These are phyloP conservation scores for Malurus leucopterus DNA, from an alignment of 2,797 vertebrate species.

Conservation along the genomic window DNA sequence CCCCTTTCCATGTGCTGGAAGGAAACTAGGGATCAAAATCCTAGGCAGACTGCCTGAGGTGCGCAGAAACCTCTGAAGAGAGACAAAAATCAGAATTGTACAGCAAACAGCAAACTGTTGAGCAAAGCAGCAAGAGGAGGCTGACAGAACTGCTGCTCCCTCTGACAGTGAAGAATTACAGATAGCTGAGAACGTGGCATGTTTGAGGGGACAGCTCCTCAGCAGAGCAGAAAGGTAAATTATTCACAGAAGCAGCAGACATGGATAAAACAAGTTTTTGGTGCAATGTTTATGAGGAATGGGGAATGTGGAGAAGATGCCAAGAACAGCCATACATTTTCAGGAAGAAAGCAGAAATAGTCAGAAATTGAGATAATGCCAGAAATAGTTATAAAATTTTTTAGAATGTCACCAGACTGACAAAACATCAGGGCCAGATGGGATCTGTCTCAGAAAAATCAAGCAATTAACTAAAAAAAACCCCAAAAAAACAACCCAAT, in stretches of 20 bases:
- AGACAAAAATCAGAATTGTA: background rate
- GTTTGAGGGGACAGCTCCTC: background rate
- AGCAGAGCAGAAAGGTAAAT: background rate
- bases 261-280: background rate
- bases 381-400: conserved; percentile 44
- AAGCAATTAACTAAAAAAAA: conserved; percentile 13
- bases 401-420: conserved; percentile 49
- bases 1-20: background rate
- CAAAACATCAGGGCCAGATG: conserved; percentile 56
- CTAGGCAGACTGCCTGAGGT: background rate
- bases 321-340: conserved; percentile 45
- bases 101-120: background rate
- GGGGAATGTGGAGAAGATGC: conserved; percentile 1
- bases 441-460: conserved; percentile 29
- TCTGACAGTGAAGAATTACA: background rate
- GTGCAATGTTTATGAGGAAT: background rate
- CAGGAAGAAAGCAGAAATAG: conserved; percentile 27
- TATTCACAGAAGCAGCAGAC: background rate
- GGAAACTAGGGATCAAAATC: background rate
- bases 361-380: conserved; percentile 29
- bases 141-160: background rate
- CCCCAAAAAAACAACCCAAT: accelerated
- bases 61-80: background rate
- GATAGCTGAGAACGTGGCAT: background rate
- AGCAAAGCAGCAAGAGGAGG: background rate